phyloP scores from a whole-genome alignment of 2,888 invertebrate species.

The Drosophila prolongata region DNA sequence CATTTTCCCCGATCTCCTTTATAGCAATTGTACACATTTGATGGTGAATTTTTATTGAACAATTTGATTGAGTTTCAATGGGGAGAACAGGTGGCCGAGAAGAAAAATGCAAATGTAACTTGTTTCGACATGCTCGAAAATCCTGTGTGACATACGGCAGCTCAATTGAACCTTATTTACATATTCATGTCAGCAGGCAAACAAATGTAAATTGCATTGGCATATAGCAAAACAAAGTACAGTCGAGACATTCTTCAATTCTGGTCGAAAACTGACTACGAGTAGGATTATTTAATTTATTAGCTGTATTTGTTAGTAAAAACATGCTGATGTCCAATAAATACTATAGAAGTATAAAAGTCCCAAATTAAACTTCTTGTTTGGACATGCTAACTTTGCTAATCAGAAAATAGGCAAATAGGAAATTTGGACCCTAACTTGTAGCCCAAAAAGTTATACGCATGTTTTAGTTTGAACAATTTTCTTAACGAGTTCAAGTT shows the following conservation, averaged over 20 bases:
- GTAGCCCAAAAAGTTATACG: neutral
- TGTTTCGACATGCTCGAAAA: conserved; percentile 14
- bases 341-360: no score
- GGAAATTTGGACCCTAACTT: conserved; percentile 3
- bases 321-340: no score
- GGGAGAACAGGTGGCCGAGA: conserved; percentile 11
- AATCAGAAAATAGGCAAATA: conserved; percentile 3
- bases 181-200: conserved; percentile 34
- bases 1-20: neutral
- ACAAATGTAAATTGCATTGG: conserved; percentile 28
- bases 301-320: no score
- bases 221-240: conserved; percentile 2
- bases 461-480: conserved; percentile 3
- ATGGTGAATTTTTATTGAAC: conserved; percentile 13
- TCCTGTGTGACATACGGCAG: conserved; percentile 27
- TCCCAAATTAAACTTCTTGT: no score
- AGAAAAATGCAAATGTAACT: conserved; percentile 27
- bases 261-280: neutral
- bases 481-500: conserved; percentile 11
- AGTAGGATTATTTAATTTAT: neutral
- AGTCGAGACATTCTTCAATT: conserved; percentile 1
- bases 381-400: neutral
- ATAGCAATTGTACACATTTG: neutral
- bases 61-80: conserved; percentile 27
- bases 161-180: conserved; percentile 35